Base-by-base conservation (phyloP, 2,113 vertebrate genomes). In the Dasyornis broadbenti region DNA sequence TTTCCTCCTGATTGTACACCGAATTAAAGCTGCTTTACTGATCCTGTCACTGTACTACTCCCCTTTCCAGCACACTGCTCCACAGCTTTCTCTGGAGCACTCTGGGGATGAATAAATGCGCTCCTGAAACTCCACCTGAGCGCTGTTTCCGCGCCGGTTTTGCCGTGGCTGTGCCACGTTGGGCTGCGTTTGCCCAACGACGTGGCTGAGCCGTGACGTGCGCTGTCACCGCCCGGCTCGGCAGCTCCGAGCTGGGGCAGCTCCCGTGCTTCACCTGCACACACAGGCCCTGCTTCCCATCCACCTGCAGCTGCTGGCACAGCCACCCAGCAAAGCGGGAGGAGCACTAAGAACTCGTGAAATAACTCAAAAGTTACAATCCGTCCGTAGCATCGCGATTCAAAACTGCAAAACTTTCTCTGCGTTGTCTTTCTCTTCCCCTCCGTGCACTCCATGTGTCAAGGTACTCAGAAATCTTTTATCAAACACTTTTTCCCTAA, bases 141-240 rank as follows among this genome's bases (percentile, higher is more conserved):
- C 79, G 88, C 82, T 92, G 24, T 79, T 91, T 82, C 57, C 82
- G 69, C 85, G 91, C 77, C 85, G 45, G 0, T 77, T 93, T 92
- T 92, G 53, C 82, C 50, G 59, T 52, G 91, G 92, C 87, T 89
- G 28, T 91, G 94, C 96, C 96, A 95, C 2, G 57, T 85, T 95
- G 92, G 66, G 89, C 75, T 94, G 83, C 70, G 81, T 81, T 85
- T 94, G 84, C 44, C 50, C 26, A n/a, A n/a, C n/a, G 47, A 89
- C 40, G 76, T 91, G 96, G 94, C 92, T 97, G 94, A 91, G 81
- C 56, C 93, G 33, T 93, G 96, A 93, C 59, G 44, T 80, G 92
- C 68, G 66, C 28, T 94, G 96, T 93, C 94, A 87, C 79, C 89
- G 90, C 86, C 79, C 45, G 35, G 64, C 89, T 94, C 68, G 19